These are phyloP conservation scores for Trichogramma evanescens DNA, from an alignment of 2,888 invertebrate species.

Conservation along the genomic window DNA sequence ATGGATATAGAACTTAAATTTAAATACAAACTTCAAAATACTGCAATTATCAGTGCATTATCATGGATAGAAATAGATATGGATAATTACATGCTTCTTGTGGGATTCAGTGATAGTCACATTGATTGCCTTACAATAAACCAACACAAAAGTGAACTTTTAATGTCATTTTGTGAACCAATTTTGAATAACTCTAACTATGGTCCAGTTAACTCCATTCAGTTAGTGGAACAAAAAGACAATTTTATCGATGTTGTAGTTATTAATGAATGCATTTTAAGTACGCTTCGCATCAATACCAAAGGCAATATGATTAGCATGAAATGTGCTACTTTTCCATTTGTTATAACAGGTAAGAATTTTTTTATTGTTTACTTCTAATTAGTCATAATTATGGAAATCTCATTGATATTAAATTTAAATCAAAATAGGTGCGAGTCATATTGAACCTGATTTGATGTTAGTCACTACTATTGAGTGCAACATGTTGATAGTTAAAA, in stretches of 20 bases:
- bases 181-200: slow-evolving; percentile 30
- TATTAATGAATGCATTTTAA: slow-evolving; percentile 31
- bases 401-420: neutral
- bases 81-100: slow-evolving; percentile 28
- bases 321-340: slow-evolving; percentile 27
- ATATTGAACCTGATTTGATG: slow-evolving; percentile 24
- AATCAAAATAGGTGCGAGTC: slow-evolving; percentile 28
- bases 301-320: slow-evolving; percentile 26
- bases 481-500: slow-evolving; percentile 18
- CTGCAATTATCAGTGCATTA: slow-evolving; percentile 29
- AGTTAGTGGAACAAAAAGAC: slow-evolving; percentile 23
- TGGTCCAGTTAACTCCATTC: slow-evolving; percentile 28
- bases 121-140: slow-evolving; percentile 30
- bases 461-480: slow-evolving; percentile 35
- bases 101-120: slow-evolving; percentile 37
- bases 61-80: slow-evolving; percentile 31
- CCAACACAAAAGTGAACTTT: slow-evolving; percentile 14
- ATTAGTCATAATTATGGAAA: neutral
- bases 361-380: neutral
- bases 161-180: slow-evolving; percentile 13
- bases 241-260: slow-evolving; percentile 26
- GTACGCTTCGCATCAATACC: slow-evolving; percentile 27
- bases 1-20: slow-evolving; percentile 14
- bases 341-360: slow-evolving; percentile 36
- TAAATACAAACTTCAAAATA: slow-evolving; percentile 20